phyloP scores from a whole-genome alignment of 2,113 vertebrate species.

The Dipodomys spectabilis region DNA sequence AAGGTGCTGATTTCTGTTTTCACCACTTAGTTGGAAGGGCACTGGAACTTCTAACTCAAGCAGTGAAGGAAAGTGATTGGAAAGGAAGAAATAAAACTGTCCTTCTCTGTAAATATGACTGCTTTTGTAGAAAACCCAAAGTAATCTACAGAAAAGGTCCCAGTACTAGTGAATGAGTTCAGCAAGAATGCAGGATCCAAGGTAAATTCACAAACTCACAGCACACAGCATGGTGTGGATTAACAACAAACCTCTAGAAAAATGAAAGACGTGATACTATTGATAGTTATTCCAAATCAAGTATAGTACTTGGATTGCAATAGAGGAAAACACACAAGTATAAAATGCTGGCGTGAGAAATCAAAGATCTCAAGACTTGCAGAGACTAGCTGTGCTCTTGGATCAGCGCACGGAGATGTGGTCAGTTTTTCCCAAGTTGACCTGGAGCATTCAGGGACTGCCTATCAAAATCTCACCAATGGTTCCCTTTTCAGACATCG shows the following conservation, averaged over 20 bases:
- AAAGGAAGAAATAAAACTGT: not conserved
- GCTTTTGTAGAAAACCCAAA: not conserved
- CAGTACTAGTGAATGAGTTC: not conserved
- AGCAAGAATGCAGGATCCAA: not conserved
- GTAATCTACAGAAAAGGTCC: not conserved
- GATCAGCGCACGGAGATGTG: not conserved
- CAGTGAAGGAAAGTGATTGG: not conserved
- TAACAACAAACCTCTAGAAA: not conserved
- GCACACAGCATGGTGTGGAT: not conserved
- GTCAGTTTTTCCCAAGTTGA: not conserved
- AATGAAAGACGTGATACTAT: not conserved
- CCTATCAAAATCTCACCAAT: not conserved
- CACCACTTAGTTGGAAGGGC: not conserved
- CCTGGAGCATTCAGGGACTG: not conserved
- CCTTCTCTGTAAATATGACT: not conserved
- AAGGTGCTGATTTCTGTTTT: not conserved
- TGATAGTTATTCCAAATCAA: not conserved
- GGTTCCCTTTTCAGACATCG: not conserved
- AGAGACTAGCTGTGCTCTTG: not conserved
- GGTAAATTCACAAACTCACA: not conserved
- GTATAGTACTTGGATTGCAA: not conserved
- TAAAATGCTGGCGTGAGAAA: not conserved
- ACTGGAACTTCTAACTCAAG: not conserved
- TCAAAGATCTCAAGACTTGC: not conserved
- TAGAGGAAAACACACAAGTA: not conserved